Conservation (phyloP, 2,113 vertebrate genomes). For the Chaenogobius annularis region DNA sequence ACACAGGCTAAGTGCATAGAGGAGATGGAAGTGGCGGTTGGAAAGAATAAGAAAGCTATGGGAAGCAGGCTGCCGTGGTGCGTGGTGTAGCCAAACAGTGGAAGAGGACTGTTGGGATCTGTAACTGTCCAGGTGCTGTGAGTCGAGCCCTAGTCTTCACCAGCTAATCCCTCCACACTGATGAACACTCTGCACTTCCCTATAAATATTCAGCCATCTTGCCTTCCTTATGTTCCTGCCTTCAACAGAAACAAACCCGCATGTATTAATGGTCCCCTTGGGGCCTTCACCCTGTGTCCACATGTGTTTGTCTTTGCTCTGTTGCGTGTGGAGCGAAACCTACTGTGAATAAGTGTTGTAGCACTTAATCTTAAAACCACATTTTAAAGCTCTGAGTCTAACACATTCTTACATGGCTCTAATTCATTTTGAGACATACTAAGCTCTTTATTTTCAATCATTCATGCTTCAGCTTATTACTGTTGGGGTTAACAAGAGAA, state of each 20-base stretch:
- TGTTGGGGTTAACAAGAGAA: background rate
- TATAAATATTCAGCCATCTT: conserved; percentile 58
- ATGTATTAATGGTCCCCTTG: conserved; percentile 41
- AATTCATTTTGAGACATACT: background rate
- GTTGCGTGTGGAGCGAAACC: conserved; percentile 31
- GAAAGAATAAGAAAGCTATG: conserved; percentile 6
- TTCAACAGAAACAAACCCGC: conserved; percentile 55
- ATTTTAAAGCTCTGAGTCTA: conserved; percentile 1
- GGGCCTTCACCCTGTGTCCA: conserved; percentile 23
- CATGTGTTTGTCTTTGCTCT: conserved; percentile 25
- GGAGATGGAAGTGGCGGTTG: conserved; percentile 29
- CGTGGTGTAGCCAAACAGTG: conserved; percentile 41
- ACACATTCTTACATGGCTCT: background rate
- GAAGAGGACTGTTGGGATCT: conserved; percentile 69
- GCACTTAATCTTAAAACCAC: conserved; percentile 6
- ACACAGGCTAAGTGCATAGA: conserved; percentile 49
- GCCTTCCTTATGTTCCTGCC: conserved; percentile 31
- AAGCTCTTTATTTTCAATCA: conserved; percentile 3
- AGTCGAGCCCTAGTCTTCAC: conserved; percentile 35
- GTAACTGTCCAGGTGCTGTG: conserved; percentile 71
- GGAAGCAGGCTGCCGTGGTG: conserved; percentile 35
- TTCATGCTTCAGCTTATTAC: background rate
- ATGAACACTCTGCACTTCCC: conserved; percentile 44
- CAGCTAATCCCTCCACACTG: conserved; percentile 33
- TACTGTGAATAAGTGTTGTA: conserved; percentile 27